These are phyloP conservation scores for Sphaerophoria rueppellii DNA, from an alignment of 2,888 invertebrate genomes.

Conservation along the genomic window DNA sequence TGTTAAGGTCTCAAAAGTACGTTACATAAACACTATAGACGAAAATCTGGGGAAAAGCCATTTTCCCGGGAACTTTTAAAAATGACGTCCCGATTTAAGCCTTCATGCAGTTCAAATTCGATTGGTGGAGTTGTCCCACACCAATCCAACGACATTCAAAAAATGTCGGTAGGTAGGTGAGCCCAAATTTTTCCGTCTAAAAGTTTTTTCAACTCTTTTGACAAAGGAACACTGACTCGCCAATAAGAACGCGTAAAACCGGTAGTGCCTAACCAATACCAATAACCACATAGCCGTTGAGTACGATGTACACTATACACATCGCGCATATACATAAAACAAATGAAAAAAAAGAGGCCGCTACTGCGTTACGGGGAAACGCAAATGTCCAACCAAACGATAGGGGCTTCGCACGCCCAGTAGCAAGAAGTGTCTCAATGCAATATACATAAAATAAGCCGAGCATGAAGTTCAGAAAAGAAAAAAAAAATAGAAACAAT, in stretches of 20 bases:
- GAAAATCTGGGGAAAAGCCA: conserved; percentile 19
- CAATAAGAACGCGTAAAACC: conserved; percentile 82
- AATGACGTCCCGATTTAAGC: conserved; percentile 14
- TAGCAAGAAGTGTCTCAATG: conserved; percentile 3
- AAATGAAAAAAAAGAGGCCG: conserved; percentile 22
- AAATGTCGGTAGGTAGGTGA: conserved; percentile 45
- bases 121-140: conserved; percentile 53
- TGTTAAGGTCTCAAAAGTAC: too few relatives aligned
- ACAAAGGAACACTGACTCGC: conserved; percentile 74
- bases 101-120: conserved; percentile 23
- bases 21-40: too few relatives aligned
- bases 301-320: conserved; percentile 41
- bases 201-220: not conserved
- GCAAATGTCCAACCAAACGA: conserved; percentile 39
- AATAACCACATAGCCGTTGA: conserved; percentile 40
- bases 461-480: not conserved
- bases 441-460: not conserved
- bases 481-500: conserved; percentile 34
- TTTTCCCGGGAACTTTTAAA: conserved; percentile 39
- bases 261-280: conserved; percentile 77
- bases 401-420: conserved; percentile 31
- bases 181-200: conserved; percentile 1
- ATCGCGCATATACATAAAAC: conserved; percentile 48
- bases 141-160: conserved; percentile 53
- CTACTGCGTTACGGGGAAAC: conserved; percentile 25